Evolutionary conservation across 2,888 invertebrate genomes (phyloP), one percentile per base, ranked within the genome.

Genomic region (Griposia aprilina): DNA sequence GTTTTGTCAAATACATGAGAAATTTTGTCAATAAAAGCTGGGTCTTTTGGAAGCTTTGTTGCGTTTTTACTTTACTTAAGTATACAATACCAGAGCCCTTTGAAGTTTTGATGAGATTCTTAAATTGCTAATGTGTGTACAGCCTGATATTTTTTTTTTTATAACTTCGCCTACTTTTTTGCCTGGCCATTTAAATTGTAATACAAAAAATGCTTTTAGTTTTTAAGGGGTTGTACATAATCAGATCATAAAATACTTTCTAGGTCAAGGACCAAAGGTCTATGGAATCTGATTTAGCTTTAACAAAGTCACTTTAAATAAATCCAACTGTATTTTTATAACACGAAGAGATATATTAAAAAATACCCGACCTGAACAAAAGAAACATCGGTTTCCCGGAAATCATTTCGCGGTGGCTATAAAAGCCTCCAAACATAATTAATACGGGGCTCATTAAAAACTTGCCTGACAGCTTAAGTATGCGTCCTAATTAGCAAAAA

Each of bases 1-100:
- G 96, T 96, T 96, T 96, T 94, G 95, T 94, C 94, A 94, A 94
- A 95, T 94, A 95, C 94, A 95, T 95, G 94, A 94, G 95, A 94
- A 93, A 93, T 95, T 94, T 93, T 94, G 94, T 95, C 95, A 96
- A 95, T 95, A 96, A 94, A 95, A 92, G 91, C 90, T 94, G 95
- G 94, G 95, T 94, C 95, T 94, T 91, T 90, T 92, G 84, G 85
- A 80, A 84, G 90, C 92, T 93, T 94, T 92, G 83, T 80, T 84
- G 59, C 70, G 65, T 78, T 88, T 88, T 91, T 88, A 83, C 85
- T 85, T 89, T 88, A 90, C 87, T 88, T 65, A 15, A 41, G 36
- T 68, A 79, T 68, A 87, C 85, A 84, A 85, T 84, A 85, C 76
- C 78, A 78, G 78, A 78, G 82, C 83, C 86, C 84, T 90, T 87